Evolutionary conservation across 2,888 invertebrate species (phyloP).

Genomic region (Eilema caniola): DNA sequence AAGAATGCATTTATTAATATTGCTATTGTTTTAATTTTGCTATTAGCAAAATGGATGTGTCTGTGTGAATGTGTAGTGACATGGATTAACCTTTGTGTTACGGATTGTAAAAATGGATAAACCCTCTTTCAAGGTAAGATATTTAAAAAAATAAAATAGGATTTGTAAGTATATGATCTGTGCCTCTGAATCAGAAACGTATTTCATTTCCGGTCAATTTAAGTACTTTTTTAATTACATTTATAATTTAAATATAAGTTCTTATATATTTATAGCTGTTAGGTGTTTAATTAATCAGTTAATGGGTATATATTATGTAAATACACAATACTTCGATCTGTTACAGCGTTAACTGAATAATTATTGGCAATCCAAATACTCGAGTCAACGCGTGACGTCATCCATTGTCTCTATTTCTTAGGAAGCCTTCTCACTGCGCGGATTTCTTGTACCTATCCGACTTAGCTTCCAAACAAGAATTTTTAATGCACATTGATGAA

Average conservation of each 20-base stretch:
- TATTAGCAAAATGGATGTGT: slow-evolving; percentile 55
- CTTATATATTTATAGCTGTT: background rate
- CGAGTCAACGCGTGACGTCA: slow-evolving; percentile 67
- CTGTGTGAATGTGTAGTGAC: slow-evolving; percentile 64
- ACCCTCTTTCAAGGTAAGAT: slow-evolving; percentile 78
- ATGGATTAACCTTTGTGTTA: slow-evolving; percentile 64
- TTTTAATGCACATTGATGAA: background rate
- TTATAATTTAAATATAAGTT: background rate
- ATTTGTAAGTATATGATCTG: slow-evolving; percentile 20
- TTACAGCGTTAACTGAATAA: slow-evolving; percentile 27
- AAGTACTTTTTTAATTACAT: background rate
- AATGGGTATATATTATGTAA: slow-evolving; percentile 13
- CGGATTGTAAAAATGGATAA: slow-evolving; percentile 80
- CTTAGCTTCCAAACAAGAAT: slow-evolving; percentile 32
- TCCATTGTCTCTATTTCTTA: slow-evolving; percentile 62
- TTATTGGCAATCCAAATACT: slow-evolving; percentile 43
- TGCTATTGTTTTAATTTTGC: slow-evolving; percentile 62
- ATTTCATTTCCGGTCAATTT: slow-evolving; percentile 10
- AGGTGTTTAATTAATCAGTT: background rate
- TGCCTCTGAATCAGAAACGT: slow-evolving; percentile 16
- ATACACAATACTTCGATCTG: slow-evolving; percentile 21
- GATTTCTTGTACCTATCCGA: slow-evolving; percentile 26
- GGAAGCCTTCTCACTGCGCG: slow-evolving; percentile 39
- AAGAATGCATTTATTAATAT: slow-evolving; percentile 63
- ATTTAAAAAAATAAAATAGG: slow-evolving; percentile 11